Base-by-base conservation (phyloP, 2,888 invertebrate genomes). In the Drosophila eohydei region DNA sequence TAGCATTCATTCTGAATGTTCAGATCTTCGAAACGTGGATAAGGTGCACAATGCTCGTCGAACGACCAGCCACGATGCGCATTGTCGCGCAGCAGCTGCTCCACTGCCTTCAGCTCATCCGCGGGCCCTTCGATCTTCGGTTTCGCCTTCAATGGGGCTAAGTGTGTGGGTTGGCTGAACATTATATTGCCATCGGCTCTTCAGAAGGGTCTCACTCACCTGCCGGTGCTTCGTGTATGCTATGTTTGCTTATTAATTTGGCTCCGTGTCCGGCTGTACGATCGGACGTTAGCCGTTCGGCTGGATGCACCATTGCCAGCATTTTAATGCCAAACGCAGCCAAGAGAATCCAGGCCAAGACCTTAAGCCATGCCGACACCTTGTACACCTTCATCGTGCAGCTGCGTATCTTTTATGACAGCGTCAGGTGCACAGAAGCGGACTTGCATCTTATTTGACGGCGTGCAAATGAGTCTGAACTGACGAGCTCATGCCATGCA, bases 21-120 rank as follows among this genome's bases (percentile, higher is more conserved):
- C 0, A 83, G 8, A 6, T 80, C 64, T 36, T 71, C 50, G 52
- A 44, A 46, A 1, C 65, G 75, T 0, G 83, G 83, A 72, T 78
- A 83, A 0, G 78, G 73, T 0, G 80, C 80, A 28, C 83, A 83
- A 3, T 58, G 4, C 0, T 9, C 44, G 0, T 36, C 21, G 0
- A 32, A 8, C 2, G 63, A 57, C 74, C 72, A 77, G 5, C 50
- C 48, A 0, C 65, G 16, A 0, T 30, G 2, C 4, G 28, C 54
- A n/a, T 78, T 71, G 8, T 28, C 12, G 0, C 36, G 38, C 62
- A 83, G 48, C 16, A 81, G 12, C 0, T 58, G 9, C 54, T 74
- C 28, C 3, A 83, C 21, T 6, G 43, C 30, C 12, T 30, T 1
- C 3, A 9, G 36, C n/a, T 74, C 77, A n/a, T 61, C 21, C 11